phyloP scores from a whole-genome alignment of 53 echinoderm and acorn worm genomes.

The Arbacia lixula region DNA sequence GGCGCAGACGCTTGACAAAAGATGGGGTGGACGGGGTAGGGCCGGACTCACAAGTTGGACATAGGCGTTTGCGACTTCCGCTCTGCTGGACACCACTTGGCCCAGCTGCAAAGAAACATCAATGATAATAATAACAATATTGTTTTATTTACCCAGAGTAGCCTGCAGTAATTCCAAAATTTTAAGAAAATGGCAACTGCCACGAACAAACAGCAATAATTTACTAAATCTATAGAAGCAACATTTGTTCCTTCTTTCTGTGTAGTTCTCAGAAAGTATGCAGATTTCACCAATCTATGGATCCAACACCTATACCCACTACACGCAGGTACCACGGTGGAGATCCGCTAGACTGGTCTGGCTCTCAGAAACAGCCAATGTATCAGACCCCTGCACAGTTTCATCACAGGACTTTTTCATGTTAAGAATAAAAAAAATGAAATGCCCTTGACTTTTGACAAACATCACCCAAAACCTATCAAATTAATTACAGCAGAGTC shows the following conservation, averaged over 20 bases:
- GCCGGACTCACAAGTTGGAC: constrained; percentile 71
- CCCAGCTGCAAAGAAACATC: constrained; percentile 64
- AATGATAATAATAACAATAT: background rate
- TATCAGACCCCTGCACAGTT: constrained; percentile 84
- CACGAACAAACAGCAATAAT: too few species aligned
- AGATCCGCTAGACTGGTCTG: constrained; percentile 10
- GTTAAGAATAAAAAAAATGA: too few species aligned
- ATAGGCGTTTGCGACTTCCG: constrained; percentile 66
- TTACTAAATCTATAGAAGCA: too few species aligned
- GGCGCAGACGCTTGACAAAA: constrained; percentile 61
- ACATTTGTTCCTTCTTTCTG: too few species aligned
- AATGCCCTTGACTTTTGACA: too few species aligned
- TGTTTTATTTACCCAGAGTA: too few species aligned
- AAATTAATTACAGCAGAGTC: too few species aligned
- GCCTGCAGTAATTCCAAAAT: too few species aligned
- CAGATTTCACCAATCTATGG: constrained; percentile 12
- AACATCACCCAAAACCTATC: too few species aligned
- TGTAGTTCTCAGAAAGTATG: constrained; percentile 52
- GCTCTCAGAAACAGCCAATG: constrained; percentile 49
- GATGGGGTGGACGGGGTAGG: constrained; percentile 27
- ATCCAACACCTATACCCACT: constrained; percentile 12
- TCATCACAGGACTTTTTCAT: constrained; percentile 46
- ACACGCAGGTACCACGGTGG: constrained; percentile 19
- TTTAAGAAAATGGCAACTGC: too few species aligned
- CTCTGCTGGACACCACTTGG: constrained; percentile 72